phyloP scores from a whole-genome alignment of 2,113 vertebrate genomes.

The Aspidoscelis tigris region DNA sequence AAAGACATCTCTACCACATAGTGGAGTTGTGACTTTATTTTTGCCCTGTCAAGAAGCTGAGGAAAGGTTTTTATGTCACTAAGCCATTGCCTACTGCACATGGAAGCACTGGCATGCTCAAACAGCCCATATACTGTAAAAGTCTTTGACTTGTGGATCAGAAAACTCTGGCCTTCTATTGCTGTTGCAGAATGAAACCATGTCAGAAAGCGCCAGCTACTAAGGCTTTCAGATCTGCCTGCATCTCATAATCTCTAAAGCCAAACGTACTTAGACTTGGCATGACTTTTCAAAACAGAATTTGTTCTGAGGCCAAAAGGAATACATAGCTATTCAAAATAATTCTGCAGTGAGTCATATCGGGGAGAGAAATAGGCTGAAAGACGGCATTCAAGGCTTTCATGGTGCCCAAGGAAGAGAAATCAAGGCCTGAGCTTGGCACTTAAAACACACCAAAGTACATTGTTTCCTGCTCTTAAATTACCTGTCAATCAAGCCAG shows the following conservation, averaged over 20 bases:
- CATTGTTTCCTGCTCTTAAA: conserved; percentile 59
- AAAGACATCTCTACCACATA: too few species aligned
- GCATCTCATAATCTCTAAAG: too few species aligned
- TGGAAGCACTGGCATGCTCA: too few species aligned
- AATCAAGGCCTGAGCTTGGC: conserved; percentile 28
- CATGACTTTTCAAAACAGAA: conserved; percentile 30
- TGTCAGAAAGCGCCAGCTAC: not conserved
- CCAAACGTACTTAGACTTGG: not conserved
- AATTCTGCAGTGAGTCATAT: conserved; percentile 34
- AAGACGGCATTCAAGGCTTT: conserved; percentile 39
- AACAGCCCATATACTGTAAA: too few species aligned
- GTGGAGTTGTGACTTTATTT: too few species aligned
- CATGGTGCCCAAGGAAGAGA: conserved; percentile 42
- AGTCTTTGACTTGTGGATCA: not conserved
- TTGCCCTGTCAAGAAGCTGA: not conserved
- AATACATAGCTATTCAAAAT: conserved; percentile 52
- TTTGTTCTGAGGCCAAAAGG: conserved; percentile 36
- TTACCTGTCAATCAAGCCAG: conserved; percentile 69
- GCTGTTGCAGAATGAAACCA: not conserved
- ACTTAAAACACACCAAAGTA: conserved; percentile 40
- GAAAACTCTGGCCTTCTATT: not conserved
- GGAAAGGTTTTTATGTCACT: not conserved
- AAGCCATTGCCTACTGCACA: too few species aligned
- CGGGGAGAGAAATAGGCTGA: conserved; percentile 52
- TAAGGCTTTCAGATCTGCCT: not conserved